Conservation (phyloP, 2,888 invertebrate genomes). For the Ectobius pallidus region DNA sequence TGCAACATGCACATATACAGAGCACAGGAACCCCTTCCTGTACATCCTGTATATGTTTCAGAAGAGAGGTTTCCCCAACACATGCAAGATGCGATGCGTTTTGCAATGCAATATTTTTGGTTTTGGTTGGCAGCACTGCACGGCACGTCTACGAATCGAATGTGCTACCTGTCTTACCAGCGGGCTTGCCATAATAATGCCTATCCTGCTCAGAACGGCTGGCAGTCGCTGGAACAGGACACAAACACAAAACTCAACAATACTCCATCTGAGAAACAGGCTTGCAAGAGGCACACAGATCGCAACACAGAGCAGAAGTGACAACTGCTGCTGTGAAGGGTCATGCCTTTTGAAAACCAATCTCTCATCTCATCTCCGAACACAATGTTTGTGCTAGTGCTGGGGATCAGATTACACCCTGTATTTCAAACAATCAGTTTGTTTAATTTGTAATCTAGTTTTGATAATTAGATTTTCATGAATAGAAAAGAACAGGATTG, state of each 20-base stretch:
- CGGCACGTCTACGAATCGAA: conserved; percentile 37
- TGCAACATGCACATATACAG: conserved; percentile 12
- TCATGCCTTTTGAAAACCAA: too few relatives aligned
- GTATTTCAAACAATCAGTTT: too few relatives aligned
- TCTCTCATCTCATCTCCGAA: too few relatives aligned
- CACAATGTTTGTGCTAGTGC: too few relatives aligned
- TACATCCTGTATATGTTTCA: conserved; percentile 6
- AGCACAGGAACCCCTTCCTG: neutral
- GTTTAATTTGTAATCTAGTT: too few relatives aligned
- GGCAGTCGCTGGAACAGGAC: conserved; percentile 83
- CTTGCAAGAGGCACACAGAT: neutral
- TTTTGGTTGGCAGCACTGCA: conserved; percentile 31
- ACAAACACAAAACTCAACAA: conserved; percentile 39
- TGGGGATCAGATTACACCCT: too few relatives aligned
- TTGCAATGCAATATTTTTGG: conserved; percentile 33
- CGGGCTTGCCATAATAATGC: conserved; percentile 95
- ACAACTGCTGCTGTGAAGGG: too few relatives aligned
- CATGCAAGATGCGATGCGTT: conserved; percentile 36
- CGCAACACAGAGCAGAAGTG: neutral
- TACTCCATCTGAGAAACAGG: neutral
- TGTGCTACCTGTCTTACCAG: conserved; percentile 72
- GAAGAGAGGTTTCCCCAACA: neutral
- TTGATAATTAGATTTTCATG: too few relatives aligned
- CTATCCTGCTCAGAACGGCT: conserved; percentile 95
- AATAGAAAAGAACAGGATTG: too few relatives aligned